Evolutionary conservation across 1,140 invertebrate species (phyloP).

Genomic region (Trinorchestia longiramus): DNA sequence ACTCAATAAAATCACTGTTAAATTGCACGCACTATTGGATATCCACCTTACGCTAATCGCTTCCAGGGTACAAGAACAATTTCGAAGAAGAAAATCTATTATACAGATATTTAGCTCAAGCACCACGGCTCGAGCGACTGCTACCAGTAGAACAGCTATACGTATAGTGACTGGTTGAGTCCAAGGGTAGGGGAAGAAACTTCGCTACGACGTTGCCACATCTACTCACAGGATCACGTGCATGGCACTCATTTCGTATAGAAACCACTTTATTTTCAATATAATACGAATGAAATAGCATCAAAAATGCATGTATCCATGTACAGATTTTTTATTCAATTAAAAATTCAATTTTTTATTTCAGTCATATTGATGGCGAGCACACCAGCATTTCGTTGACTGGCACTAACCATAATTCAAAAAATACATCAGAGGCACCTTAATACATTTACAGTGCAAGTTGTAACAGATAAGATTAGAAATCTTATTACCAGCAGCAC

Average conservation of each 20-base stretch:
- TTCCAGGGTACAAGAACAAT: conserved; percentile 11
- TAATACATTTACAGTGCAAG: neutral
- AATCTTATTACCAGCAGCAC: neutral
- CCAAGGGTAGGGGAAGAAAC: conserved; percentile 17
- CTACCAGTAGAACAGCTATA: conserved; percentile 39
- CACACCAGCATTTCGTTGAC: neutral
- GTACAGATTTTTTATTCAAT: neutral
- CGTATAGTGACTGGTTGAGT: conserved; percentile 26
- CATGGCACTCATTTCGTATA: neutral
- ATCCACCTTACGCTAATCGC: conserved; percentile 2
- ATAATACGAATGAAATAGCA: neutral
- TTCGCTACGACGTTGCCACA: neutral
- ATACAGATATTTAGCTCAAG: conserved; percentile 4
- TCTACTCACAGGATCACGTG: neutral
- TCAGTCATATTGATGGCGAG: neutral
- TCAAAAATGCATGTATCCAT: neutral
- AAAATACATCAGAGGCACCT: conserved; percentile 9
- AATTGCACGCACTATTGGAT: conserved; percentile 11
- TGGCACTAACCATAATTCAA: conserved; percentile 30
- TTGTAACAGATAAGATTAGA: neutral
- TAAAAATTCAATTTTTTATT: neutral
- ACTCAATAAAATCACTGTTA: neutral
- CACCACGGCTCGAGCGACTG: conserved; percentile 35
- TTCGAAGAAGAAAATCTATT: conserved; percentile 30
- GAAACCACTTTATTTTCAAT: neutral